Conservation (phyloP, 2,888 invertebrate species). For the Callyntrura guangdongensis region DNA sequence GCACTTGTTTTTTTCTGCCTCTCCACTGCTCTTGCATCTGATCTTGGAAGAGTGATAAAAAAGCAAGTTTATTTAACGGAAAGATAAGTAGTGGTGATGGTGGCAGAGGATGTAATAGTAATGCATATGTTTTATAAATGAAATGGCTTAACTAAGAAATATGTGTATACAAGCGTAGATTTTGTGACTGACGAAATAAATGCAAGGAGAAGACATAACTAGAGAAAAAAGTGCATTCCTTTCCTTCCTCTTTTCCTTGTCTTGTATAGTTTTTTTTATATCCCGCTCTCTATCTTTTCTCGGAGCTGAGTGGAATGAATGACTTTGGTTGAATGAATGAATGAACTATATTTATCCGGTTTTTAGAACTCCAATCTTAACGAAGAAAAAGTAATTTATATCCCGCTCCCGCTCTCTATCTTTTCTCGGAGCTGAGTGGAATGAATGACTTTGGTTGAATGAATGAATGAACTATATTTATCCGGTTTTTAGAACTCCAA, state of each 20-base stretch:
- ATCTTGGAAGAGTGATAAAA: conserved; percentile 59
- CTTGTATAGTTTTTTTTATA: background rate
- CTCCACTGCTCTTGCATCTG: conserved; percentile 30
- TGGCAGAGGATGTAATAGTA: background rate
- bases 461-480: conserved; percentile 79
- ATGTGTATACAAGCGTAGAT: background rate
- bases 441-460: conserved; percentile 45
- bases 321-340: conserved; percentile 63
- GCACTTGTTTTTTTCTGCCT: conserved; percentile 30
- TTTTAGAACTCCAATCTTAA: conserved; percentile 31
- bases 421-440: conserved; percentile 52
- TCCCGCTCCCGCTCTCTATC: too few relatives aligned
- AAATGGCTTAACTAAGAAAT: conserved; percentile 19
- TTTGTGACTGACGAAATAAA: conserved; percentile 34
- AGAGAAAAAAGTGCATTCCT: conserved; percentile 62
- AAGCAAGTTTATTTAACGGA: conserved; percentile 63
- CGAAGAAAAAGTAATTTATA: conserved; percentile 39
- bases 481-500: conserved; percentile 38
- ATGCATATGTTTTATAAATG: conserved; percentile 36
- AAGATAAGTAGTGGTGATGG: conserved; percentile 38
- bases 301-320: conserved; percentile 68
- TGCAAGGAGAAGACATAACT: background rate
- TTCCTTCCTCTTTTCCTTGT: conserved; percentile 26
- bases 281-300: conserved; percentile 3
- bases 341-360: conserved; percentile 78